Percentiles rank a stretch among this genome's conserved stretches.
Conservation (phyloP, 2,113 vertebrate species). For the Lagopus leucura region DNA sequence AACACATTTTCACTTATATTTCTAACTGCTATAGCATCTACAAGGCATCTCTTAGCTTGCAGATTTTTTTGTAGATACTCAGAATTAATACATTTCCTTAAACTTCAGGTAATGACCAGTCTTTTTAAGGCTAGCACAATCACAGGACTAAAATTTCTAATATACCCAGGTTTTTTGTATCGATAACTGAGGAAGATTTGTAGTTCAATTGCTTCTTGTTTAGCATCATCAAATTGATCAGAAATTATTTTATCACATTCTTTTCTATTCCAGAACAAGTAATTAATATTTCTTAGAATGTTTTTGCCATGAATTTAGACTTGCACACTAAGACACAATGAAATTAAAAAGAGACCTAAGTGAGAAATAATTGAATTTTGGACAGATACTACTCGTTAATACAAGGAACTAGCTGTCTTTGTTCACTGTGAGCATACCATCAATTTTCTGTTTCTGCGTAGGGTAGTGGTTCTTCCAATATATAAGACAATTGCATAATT, state of each 20-base stretch:
- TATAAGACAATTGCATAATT: slow-evolving; percentile 29
- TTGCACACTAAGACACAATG: background rate
- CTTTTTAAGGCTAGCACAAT: slow-evolving; percentile 49
- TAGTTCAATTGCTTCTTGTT: background rate
- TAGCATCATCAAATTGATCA: background rate
- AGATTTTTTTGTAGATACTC: slow-evolving; percentile 5
- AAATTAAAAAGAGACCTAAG: background rate
- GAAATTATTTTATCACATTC: slow-evolving; percentile 19
- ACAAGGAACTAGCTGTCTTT: background rate
- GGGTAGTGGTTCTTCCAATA: background rate
- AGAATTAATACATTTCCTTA: slow-evolving; percentile 18
- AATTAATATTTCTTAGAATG: background rate
- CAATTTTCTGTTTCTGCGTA: slow-evolving; percentile 45
- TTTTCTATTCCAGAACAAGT: slow-evolving; percentile 41
- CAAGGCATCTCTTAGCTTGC: background rate
- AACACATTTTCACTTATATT: background rate
- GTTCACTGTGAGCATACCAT: background rate
- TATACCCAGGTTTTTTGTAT: background rate
- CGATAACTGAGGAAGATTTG: slow-evolving; percentile 22
- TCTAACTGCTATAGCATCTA: background rate
- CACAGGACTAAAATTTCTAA: slow-evolving; percentile 24
- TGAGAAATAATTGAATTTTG: background rate
- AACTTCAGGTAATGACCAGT: background rate
- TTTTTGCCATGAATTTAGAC: slow-evolving; percentile 2
- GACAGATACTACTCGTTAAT: background rate